Evolutionary conservation across 1,140 invertebrate species (phyloP).

Genomic region (Drosophila nigrodunni): DNA sequence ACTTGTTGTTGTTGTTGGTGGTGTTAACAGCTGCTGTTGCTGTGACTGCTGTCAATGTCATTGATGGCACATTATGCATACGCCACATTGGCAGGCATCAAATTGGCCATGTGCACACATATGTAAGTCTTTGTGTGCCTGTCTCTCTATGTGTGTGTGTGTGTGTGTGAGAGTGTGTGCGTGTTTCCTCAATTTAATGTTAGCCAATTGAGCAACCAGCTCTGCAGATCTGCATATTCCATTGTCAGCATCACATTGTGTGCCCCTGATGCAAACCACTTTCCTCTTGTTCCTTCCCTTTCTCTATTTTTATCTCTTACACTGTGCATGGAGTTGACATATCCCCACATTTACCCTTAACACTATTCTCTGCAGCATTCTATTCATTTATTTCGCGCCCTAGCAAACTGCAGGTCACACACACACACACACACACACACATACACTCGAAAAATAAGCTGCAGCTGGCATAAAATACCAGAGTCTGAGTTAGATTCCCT

Average conservation of each 20-base stretch:
- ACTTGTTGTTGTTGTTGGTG: slow-evolving; percentile 13
- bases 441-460: slow-evolving; percentile 38
- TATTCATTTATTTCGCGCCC: slow-evolving; percentile 24
- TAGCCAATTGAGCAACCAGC: slow-evolving; percentile 40
- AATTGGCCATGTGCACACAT: slow-evolving; percentile 36
- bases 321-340: slow-evolving; percentile 14
- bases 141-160: not conserved
- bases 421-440: slow-evolving; percentile 16
- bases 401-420: slow-evolving; percentile 37
- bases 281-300: not conserved
- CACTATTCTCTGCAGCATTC: slow-evolving; percentile 4
- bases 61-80: slow-evolving; percentile 67
- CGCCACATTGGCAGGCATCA: slow-evolving; percentile 61
- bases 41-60: slow-evolving; percentile 67
- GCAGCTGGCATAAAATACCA: slow-evolving; percentile 45
- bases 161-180: not conserved
- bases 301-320: not conserved
- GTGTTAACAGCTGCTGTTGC: slow-evolving; percentile 57
- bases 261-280: not conserved
- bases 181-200: slow-evolving; percentile 16
- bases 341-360: slow-evolving; percentile 2
- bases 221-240: slow-evolving; percentile 39
- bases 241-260: slow-evolving; percentile 32
- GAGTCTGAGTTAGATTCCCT: not conserved
- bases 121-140: slow-evolving; percentile 8